Percentiles rank a stretch among this genome's conserved stretches.
Evolutionary conservation across 1,140 invertebrate genomes (phyloP).

Genomic region (Zaprionus capensis): DNA sequence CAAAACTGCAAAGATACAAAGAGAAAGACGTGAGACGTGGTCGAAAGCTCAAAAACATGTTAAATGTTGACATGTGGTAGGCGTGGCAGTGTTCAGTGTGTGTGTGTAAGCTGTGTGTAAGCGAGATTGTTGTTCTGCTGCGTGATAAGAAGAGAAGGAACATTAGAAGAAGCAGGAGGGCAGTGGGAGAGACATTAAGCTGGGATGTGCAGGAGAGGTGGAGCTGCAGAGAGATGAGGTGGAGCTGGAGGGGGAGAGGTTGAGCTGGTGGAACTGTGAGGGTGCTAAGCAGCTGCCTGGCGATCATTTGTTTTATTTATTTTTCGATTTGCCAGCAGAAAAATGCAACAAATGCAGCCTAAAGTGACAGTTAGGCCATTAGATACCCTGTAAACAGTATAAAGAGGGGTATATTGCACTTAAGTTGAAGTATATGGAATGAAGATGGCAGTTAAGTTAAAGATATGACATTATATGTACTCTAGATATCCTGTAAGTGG

Average conservation of each 20-base stretch:
- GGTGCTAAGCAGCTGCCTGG: slow-evolving; percentile 8
- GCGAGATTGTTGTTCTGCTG: slow-evolving; percentile 56
- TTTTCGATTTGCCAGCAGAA: slow-evolving; percentile 70
- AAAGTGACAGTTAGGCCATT: slow-evolving; percentile 75
- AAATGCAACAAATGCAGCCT: slow-evolving; percentile 63
- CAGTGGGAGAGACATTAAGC: no score
- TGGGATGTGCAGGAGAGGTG: no score
- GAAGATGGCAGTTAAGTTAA: no score
- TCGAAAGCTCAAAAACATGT: slow-evolving; percentile 70
- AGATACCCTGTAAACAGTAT: slow-evolving; percentile 19
- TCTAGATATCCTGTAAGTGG: neutral
- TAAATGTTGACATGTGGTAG: slow-evolving; percentile 80
- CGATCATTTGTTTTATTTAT: slow-evolving; percentile 81
- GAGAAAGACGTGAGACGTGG: slow-evolving; percentile 45
- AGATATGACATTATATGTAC: no score
- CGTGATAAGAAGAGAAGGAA: slow-evolving; percentile 56
- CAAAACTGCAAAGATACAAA: slow-evolving; percentile 22
- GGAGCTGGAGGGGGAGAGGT: no score
- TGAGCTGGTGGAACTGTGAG: neutral
- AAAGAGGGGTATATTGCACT: neutral
- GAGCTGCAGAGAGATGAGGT: no score
- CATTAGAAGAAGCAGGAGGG: slow-evolving; percentile 2
- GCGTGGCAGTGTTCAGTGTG: slow-evolving; percentile 32
- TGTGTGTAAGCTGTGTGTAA: slow-evolving; percentile 57
- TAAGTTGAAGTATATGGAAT: neutral